These are phyloP conservation scores for Bos indicus DNA, from an alignment of 2,113 vertebrate species.

Conservation along the genomic window DNA sequence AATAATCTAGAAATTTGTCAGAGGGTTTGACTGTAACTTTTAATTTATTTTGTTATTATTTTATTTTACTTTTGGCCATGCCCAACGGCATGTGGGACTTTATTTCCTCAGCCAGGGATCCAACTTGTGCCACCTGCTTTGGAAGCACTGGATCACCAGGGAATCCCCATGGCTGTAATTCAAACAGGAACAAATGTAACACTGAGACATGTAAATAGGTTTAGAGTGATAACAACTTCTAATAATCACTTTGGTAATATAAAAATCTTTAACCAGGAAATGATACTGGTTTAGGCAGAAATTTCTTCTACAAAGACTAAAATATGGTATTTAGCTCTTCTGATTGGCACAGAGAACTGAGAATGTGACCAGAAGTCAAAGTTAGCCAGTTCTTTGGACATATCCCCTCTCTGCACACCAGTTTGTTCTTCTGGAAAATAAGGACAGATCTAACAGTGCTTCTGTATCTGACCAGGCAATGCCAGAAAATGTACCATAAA, in stretches of 20 bases:
- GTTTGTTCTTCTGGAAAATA: background rate
- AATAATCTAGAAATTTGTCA: slow-evolving; percentile 10
- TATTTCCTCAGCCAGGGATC: background rate
- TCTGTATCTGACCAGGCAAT: background rate
- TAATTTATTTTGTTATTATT: background rate
- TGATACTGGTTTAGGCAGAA: slow-evolving; percentile 16
- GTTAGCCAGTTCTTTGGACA: background rate
- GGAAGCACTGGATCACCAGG: background rate
- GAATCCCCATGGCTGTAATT: background rate
- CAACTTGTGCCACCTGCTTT: background rate
- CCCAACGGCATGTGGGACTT: background rate
- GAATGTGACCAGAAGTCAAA: background rate
- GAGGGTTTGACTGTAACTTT: background rate
- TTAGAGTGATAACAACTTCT: background rate
- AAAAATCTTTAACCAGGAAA: background rate
- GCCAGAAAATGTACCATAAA: slow-evolving; percentile 16
- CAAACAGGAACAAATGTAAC: background rate
- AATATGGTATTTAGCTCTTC: slow-evolving; percentile 16
- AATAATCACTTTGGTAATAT: slow-evolving; percentile 29
- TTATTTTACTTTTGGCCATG: background rate
- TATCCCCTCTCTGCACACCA: background rate
- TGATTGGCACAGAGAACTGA: background rate
- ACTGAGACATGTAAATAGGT: background rate
- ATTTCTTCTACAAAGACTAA: slow-evolving; percentile 15
- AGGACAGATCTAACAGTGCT: background rate